Evolutionary conservation across 2,113 vertebrate species (phyloP), one percentile per base, ranked within the genome.

Genomic region (Tenrec ecaudatus): DNA sequence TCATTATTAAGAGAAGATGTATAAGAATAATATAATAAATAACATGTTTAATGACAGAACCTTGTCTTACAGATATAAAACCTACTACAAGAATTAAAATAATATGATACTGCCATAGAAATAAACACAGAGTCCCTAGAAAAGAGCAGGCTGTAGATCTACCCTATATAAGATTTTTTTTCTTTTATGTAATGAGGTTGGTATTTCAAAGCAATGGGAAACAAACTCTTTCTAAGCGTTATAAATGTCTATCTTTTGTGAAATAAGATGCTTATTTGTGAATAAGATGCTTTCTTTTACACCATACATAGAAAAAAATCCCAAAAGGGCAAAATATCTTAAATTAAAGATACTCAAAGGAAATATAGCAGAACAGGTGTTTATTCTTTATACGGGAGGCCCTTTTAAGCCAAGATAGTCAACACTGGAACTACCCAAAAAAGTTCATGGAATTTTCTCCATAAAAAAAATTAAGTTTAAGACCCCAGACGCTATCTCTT

Each of bases 191-290:
- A 9, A 43, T 43, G 43, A 85, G 73, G 40, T 36, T 58, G 6
- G 27, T 2, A n/a, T 53, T 82, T 71, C 58, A 86, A 64, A 88
- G 29, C 15, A 82, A 31, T 62, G 38, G 6, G 16, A 76, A 75
- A 27, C 81, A 33, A 92, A 58, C 71, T 76, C 0, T 81, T 80
- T 89, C 58, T 9, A 92, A 92, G 81, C 75, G 66, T 53, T 77
- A n/a, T 22, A 77, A 76, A 31, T 80, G 20, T 86, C 40, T 93
- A 23, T 29, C 31, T 27, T 53, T 53, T 53, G 12, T 53, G 47
- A 53, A 53, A 53, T 53, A 53, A 53, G 47, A 53, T 53, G 47
- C 47, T 53, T 53, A n/a, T n/a, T n/a, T n/a, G n/a, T n/a, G n/a
- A 53, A 53, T 53, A 53, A 53, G 47, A 53, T 53, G 47, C 47